Base-by-base conservation (phyloP, 2,797 vertebrate species). In the Nasua narica region DNA sequence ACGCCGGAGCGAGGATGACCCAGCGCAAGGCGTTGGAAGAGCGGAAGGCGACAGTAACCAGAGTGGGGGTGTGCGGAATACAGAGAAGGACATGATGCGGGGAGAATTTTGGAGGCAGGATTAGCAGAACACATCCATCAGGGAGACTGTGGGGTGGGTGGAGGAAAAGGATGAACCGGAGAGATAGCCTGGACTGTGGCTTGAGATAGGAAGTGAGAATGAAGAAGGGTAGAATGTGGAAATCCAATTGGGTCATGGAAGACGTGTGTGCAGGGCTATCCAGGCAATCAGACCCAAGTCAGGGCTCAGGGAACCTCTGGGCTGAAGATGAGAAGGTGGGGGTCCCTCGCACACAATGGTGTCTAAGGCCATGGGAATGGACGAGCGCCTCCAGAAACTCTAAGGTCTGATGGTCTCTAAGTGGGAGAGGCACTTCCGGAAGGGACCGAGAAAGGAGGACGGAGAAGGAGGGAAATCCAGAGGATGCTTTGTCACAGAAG, bases 1-100 rank as follows among this genome's bases (percentile, higher is more conserved):
- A 13, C 12, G 27, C 35, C 25, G 1, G 52, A 60, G 46, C 18
- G 1, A 2, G 1, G 6, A 19, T 0, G 46, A 65, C 1, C 43
- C 85, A 27, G 29, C 16, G n/a, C 29, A 88, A n/a, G n/a, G n/a
- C n/a, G n/a, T n/a, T n/a, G n/a, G n/a, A n/a, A n/a, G 72, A 94
- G 89, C n/a, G 2, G 15, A 12, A 0, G 46, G n/a, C 1, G 1
- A 32, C 60, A 8, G 1, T 19, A 40, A 72, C 32, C 25, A 74
- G 83, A 18, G 7, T 0, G 3, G 15, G 0, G 23, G 54, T 40
- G 43, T 50, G 48, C 2, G 14, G 77, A 6, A 15, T 10, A 7
- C 43, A 56, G 23, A 78, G 56, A 37, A 54, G 46, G 25, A 18
- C 27, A n/a, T 9, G 7, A 25, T 4, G 13, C 12, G 13, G 77